Evolutionary conservation across 1,140 invertebrate species (phyloP), one percentile per base, ranked within the genome.

Genomic region (Heliconius eleuchia): DNA sequence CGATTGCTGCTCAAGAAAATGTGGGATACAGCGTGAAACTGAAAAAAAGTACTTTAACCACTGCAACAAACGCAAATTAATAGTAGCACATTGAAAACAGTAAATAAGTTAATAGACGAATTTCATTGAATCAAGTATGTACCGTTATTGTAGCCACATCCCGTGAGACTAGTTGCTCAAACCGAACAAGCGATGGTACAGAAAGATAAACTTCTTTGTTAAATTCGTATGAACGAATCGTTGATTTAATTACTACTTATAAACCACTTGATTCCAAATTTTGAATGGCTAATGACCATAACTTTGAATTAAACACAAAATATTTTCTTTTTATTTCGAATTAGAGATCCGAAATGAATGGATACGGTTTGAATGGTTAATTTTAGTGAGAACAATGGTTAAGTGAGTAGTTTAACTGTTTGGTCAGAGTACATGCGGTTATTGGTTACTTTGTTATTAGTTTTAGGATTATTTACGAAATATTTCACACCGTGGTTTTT

Each of bases 221-320:
- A 74, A 78, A 78, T 78, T 78, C 71, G 71, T 78, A 78, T 60
- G 76, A 78, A 78, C 76, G 50, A 52, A 73, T 78, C 46, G 71
- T n/a, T 78, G 70, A 78, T 78, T 78, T 78, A 78, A 78, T 78
- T 78, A 66, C 77, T 74, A 46, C 77, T 78, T 78, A 78, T 78
- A 73, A 78, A 55, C 52, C 71, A 73, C 52, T 78, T 60, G 77
- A 73, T 78, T 71, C 71, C 71, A 71, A 78, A 78, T 78, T 78
- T 73, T 50, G 71, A 78, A 60, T 73, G 71, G 55, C 71, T 77
- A 78, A 72, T 78, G 72, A 73, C 52, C 77, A 60, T 73, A 46
- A 73, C 18, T 30, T 19, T 1, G 71, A 46, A 77, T 77, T 71
- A 57, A n/a, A 73, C 34, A 72, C 71, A 72, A 73, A 77, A 77